These are phyloP conservation scores for Brachionus paranguensis DNA, from an alignment of 1,140 invertebrate species.

Conservation along the genomic window DNA sequence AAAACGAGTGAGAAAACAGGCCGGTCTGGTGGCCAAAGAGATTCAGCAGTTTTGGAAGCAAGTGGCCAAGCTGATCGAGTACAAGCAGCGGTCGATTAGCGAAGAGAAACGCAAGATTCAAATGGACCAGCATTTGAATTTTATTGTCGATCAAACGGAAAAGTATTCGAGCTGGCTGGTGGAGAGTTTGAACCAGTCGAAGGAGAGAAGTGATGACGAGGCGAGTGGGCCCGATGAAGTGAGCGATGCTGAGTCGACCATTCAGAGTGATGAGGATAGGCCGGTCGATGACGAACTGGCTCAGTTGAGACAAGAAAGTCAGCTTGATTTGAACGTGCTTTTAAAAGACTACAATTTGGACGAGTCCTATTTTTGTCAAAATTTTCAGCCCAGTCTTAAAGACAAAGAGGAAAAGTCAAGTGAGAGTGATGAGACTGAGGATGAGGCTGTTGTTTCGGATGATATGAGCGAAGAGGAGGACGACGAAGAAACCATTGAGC, in stretches of 20 bases:
- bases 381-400: conserved; percentile 47
- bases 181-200: conserved; percentile 49
- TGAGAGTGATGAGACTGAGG: conserved; percentile 42
- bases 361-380: conserved; percentile 17
- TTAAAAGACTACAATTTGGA: conserved; percentile 43
- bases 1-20: conserved; percentile 74
- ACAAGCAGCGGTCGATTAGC: conserved; percentile 80
- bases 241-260: conserved; percentile 80
- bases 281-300: conserved; percentile 67
- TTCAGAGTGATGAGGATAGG: conserved; percentile 68
- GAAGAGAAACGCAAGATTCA: conserved; percentile 92
- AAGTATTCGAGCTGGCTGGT: conserved; percentile 72
- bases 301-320: conserved; percentile 77
- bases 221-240: not conserved
- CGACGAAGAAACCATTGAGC: conserved; percentile 41
- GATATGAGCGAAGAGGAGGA: conserved; percentile 44
- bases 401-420: conserved; percentile 44
- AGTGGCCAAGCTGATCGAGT: conserved; percentile 91
- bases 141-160: conserved; percentile 96
- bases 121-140: conserved; percentile 90
- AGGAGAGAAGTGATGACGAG: not conserved
- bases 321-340: conserved; percentile 79
- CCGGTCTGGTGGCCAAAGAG: conserved; percentile 82
- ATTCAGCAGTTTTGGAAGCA: conserved; percentile 90
- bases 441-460: conserved; percentile 30